Evolutionary conservation across 2,797 vertebrate genomes (phyloP), one percentile per base, ranked within the genome.

Genomic region (Pseudomugil tenellus): DNA sequence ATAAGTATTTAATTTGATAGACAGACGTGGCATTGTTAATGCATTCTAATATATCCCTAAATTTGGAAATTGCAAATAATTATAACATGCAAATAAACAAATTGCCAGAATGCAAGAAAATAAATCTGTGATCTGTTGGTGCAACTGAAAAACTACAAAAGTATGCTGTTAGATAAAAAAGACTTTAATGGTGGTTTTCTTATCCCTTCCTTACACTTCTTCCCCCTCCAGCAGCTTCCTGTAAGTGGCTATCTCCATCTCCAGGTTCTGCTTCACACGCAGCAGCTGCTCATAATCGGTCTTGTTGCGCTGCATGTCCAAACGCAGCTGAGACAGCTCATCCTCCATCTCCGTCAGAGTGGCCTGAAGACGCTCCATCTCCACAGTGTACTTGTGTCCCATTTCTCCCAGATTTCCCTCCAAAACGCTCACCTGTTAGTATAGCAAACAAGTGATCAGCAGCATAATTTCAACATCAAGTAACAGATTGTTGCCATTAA

Each of bases 231-330:
- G 92, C 71, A 94, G 87, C 74, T 92, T 90, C 84, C 94, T 93
- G 88, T 94, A 94, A 71, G 93, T 95, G 63, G 91, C 87, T 19
- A 94, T 94, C 92, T 95, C 95, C 89, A 94, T 92, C 87, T 95
- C 91, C 90, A 93, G 91, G 80, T 91, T 95, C 90, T 94, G 93
- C 58, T 93, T 95, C 89, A 96, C 89, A 67, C 87, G 92, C 73
- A 95, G 92, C 85, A 96, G 91, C 80, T 92, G 94, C 63, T 89
- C 94, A 6, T 94, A 95, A 52, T 94, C 92, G 0, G 93, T 94
- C 85, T 95, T 95, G 84, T 92, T 94, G 73, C 93, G 91, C 29
- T 94, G 94, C 92, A 95, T 94, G 88, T 94, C 93, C 56, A 58
- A 63, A 23, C 95, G 93, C 83, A 95, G 65, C 67, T 91, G 94